Evolutionary conservation across 2,113 vertebrate species (phyloP).

Genomic region (Ammodytes dubius): DNA sequence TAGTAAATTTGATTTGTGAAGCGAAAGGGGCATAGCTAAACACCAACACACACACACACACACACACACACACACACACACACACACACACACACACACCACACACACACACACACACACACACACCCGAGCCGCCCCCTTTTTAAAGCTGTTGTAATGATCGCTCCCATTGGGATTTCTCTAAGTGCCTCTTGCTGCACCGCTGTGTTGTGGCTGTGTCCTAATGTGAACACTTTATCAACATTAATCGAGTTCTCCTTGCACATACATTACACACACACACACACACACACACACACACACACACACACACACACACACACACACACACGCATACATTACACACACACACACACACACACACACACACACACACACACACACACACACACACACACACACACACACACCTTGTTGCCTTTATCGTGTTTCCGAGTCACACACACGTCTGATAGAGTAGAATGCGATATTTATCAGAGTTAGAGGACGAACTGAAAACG

Average conservation of each 20-base stretch:
- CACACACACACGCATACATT: no score
- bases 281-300: no score
- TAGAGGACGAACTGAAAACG: not conserved
- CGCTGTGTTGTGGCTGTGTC: constrained; percentile 38
- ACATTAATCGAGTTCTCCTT: constrained; percentile 21
- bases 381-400: no score
- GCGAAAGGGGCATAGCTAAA: constrained; percentile 36
- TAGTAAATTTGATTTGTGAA: constrained; percentile 61
- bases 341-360: no score
- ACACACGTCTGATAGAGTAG: not conserved
- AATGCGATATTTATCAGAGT: not conserved
- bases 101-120: no score
- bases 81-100: no score
- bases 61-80: no score
- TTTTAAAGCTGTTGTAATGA: constrained; percentile 61
- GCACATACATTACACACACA: not conserved
- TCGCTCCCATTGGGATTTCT: constrained; percentile 58
- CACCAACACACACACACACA: not conserved
- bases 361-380: not conserved
- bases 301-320: not conserved
- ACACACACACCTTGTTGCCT: not conserved
- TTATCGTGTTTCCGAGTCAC: constrained; percentile 2
- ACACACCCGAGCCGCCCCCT: constrained; percentile 20
- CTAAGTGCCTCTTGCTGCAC: constrained; percentile 39
- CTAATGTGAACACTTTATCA: constrained; percentile 38